Percentiles rank a stretch among this genome's conserved stretches.
Evolutionary conservation across 2,797 vertebrate genomes (phyloP).

Genomic region (Philypnodon macrostomus): DNA sequence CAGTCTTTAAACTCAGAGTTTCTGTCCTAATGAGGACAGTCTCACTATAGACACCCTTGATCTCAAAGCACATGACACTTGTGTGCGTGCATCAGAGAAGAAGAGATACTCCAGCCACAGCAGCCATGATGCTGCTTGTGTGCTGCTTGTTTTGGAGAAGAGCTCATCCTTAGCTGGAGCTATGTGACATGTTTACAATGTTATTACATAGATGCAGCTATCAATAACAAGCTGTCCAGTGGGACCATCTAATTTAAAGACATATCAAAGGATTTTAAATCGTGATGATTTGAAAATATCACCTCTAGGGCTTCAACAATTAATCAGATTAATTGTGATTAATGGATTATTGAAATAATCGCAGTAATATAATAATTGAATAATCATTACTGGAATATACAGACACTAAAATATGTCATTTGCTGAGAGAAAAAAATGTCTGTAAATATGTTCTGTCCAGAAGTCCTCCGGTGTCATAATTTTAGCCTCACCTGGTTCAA

Average conservation of each 20-base stretch:
- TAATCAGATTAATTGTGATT: too few species aligned
- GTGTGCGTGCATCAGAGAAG: slow-evolving; percentile 57
- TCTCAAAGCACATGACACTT: slow-evolving; percentile 54
- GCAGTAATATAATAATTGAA: too few species aligned
- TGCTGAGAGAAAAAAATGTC: too few species aligned
- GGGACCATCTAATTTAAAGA: background rate
- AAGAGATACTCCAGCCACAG: slow-evolving; percentile 45
- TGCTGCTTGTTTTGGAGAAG: slow-evolving; percentile 46
- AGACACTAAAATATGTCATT: too few species aligned
- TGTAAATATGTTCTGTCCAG: too few species aligned
- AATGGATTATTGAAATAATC: too few species aligned
- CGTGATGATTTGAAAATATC: too few species aligned
- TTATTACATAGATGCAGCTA: background rate
- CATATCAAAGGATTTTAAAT: too few species aligned
- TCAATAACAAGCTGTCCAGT: background rate
- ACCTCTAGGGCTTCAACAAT: too few species aligned
- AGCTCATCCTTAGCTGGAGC: slow-evolving; percentile 33
- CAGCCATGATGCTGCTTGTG: slow-evolving; percentile 41
- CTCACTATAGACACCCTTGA: slow-evolving; percentile 53
- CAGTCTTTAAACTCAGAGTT: slow-evolving; percentile 54
- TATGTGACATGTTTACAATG: background rate
- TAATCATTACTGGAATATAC: too few species aligned
- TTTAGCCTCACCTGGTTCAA: too few species aligned
- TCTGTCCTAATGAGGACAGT: slow-evolving; percentile 68
- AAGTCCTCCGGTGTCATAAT: too few species aligned